Evolutionary conservation across 2,797 vertebrate species (phyloP), one percentile per base, ranked within the genome.

Genomic region (Helarctos malayanus): DNA sequence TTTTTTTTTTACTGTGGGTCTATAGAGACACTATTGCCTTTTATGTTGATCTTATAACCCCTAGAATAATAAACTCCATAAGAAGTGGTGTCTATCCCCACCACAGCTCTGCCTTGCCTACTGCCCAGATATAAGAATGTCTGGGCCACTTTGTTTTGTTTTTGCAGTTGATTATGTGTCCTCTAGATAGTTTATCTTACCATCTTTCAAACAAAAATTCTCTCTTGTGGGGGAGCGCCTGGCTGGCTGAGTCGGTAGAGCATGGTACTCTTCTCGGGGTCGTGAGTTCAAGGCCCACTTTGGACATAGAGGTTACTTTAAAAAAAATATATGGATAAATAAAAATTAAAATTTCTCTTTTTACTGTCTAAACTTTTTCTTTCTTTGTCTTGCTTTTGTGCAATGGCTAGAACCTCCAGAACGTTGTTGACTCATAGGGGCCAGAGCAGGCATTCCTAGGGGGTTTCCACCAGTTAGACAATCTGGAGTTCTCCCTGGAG

Each of bases 11-110:
- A 65, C 52, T 88, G 54, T 63, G 89, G 54, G 16, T 59, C 73
- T 85, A 78, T 4, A 65, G 38, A 82, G 54, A 82, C 95, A 71
- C n/a, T 41, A 49, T 68, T 80, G 49, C 79, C 49, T 97, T 96
- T 87, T 80, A 68, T 68, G 88, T 89, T 92, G 68, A 32, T 89
- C 68, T 96, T 75, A 13, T 90, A 88, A 63, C 13, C 54, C 8
- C 65, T 93, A 57, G 65, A 88, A 61, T 68, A 83, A 71, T 83
- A 32, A 95, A 41, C 41, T 80, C 23, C 16, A 0, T 29, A 61
- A 87, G n/a, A n/a, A 38, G 38, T 38, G 38, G 21, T 73, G 54
- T 88, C 68, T 82, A 0, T 86, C 32, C 65, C 38, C 4, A 15
- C 59, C 57, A 86, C 13, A 59, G n/a, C 35, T 87, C n/a, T 91